A percentile compares a stretch with the other conserved stretches of the same genome.
Evolutionary conservation across 1,140 invertebrate species (phyloP).

Genomic region (Camponotus pennsylvanicus): DNA sequence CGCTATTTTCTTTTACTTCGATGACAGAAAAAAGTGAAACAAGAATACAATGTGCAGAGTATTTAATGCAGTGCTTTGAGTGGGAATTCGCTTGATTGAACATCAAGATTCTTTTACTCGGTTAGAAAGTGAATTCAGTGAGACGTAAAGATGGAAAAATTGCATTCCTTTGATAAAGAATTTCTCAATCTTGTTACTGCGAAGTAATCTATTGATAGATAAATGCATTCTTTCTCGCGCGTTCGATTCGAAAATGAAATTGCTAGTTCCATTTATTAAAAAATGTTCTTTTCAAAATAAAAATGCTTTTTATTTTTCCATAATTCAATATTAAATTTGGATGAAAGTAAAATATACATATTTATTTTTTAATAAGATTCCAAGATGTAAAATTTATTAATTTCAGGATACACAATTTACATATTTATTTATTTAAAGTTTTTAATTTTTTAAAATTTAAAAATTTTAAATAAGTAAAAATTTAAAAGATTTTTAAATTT

Average conservation of each 20-base stretch:
- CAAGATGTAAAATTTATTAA: not conserved
- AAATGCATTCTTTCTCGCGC: conserved; percentile 38
- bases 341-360: not conserved
- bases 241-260: conserved; percentile 17
- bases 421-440: not conserved
- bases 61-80: conserved; percentile 33
- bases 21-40: conserved; percentile 20
- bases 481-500: too few species aligned
- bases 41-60: conserved; percentile 33
- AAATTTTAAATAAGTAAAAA: too few species aligned
- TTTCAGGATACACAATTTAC: not conserved
- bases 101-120: conserved; percentile 56
- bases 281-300: not conserved
- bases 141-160: conserved; percentile 54
- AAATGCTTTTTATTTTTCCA: not conserved
- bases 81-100: conserved; percentile 55
- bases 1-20: not conserved
- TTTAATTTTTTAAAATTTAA: too few species aligned
- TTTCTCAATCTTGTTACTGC: conserved; percentile 49
- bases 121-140: conserved; percentile 61
- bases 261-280: not conserved
- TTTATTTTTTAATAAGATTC: not conserved
- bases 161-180: conserved; percentile 59
- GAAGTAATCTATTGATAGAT: conserved; percentile 52
- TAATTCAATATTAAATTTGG: not conserved